Conservation (phyloP, 92 coral and sea anemone species). For the Pocillopora grandis region DNA sequence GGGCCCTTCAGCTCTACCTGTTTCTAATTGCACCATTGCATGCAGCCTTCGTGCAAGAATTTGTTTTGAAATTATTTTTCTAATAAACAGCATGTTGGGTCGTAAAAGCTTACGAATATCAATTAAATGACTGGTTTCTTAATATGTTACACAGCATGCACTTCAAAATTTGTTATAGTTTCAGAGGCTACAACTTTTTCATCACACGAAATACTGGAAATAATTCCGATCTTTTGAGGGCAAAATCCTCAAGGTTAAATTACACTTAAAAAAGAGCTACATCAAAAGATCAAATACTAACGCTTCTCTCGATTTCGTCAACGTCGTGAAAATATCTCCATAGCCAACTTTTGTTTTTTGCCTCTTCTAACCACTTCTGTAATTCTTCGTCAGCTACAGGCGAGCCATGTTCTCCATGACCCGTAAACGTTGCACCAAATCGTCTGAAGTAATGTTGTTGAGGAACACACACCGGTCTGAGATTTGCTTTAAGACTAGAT, state of each 20-base stretch:
- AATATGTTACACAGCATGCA: no score
- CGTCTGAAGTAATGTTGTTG: slow-evolving; percentile 65
- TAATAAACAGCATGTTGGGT: no score
- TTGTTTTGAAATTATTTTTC: no score
- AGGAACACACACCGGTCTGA: slow-evolving; percentile 32
- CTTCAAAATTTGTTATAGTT: no score
- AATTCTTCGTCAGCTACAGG: slow-evolving; percentile 57
- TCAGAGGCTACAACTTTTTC: no score
- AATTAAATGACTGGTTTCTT: neutral
- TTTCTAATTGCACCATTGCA: no score
- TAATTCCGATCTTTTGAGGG: neutral
- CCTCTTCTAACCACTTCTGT: slow-evolving; percentile 75
- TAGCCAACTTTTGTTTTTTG: slow-evolving; percentile 81
- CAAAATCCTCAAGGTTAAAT: neutral
- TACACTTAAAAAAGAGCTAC: neutral
- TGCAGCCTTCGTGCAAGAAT: no score
- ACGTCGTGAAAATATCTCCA: slow-evolving; percentile 86
- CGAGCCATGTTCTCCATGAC: slow-evolving; percentile 24
- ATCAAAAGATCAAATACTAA: slow-evolving; percentile 8
- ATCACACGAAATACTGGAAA: neutral
- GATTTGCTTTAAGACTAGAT: neutral
- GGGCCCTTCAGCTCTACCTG: no score
- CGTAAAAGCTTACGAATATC: neutral
- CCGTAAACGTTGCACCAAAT: slow-evolving; percentile 68
- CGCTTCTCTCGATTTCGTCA: slow-evolving; percentile 77